phyloP scores from a whole-genome alignment of 2,888 invertebrate species.

The Ischnus inquisitorius region DNA sequence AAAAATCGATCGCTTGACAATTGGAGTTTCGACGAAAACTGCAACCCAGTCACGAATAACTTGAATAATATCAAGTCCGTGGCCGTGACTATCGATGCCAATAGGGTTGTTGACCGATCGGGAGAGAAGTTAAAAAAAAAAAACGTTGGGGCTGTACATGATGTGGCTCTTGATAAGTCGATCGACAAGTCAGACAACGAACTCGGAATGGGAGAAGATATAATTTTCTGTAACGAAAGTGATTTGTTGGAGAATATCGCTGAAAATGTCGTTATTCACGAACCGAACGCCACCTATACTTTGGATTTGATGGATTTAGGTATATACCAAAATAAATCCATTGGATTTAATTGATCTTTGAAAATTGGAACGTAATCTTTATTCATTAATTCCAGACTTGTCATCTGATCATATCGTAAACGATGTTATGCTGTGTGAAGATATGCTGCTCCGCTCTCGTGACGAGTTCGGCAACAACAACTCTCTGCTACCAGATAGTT shows the following conservation, averaged over 20 bases:
- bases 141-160: not conserved
- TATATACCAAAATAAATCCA: conserved; percentile 17
- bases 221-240: not conserved
- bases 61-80: not conserved
- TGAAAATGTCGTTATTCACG: not conserved
- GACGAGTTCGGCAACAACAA: not conserved
- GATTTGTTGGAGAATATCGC: not conserved
- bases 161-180: not conserved
- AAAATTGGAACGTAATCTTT: conserved; percentile 11
- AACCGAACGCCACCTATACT: conserved; percentile 10
- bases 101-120: not conserved
- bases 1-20: conserved; percentile 4
- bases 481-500: conserved; percentile 20
- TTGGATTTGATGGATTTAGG: conserved; percentile 15
- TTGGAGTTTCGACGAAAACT: conserved; percentile 17
- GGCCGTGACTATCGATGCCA: not conserved
- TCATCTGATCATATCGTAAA: not conserved
- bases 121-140: not conserved
- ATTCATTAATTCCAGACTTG: conserved; percentile 18
- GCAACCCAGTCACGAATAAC: conserved; percentile 23
- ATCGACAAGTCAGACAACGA: not conserved
- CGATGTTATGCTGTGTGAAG: conserved; percentile 6
- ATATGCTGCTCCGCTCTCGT: conserved; percentile 1
- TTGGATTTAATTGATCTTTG: not conserved
- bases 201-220: not conserved